A percentile compares a stretch with the other conserved stretches of the same genome.
These are phyloP conservation scores for Drosophila subsilvestris DNA, from an alignment of 2,888 invertebrate species.

Conservation along the genomic window DNA sequence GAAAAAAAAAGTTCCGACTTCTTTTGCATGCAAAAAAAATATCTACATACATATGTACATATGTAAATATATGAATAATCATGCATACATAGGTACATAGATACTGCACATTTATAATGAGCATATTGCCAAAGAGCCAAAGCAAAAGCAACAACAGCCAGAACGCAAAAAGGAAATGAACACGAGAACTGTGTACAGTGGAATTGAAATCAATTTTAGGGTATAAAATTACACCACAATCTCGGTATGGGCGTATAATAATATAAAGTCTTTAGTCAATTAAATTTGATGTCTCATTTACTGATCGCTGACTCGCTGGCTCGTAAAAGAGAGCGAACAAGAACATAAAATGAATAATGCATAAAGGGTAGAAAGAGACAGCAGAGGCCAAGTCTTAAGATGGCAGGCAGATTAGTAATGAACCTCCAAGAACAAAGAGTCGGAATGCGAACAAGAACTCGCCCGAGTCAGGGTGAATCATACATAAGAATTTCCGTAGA, in stretches of 20 bases:
- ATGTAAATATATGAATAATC: slow-evolving; percentile 24
- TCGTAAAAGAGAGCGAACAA: too few species aligned
- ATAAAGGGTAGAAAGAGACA: too few species aligned
- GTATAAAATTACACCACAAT: background rate
- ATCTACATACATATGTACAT: background rate
- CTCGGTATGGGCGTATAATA: too few species aligned
- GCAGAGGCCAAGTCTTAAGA: too few species aligned
- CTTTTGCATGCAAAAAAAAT: slow-evolving; percentile 43
- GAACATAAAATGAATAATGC: too few species aligned
- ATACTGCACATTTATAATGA: slow-evolving; percentile 67
- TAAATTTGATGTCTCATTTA: background rate
- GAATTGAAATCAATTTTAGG: slow-evolving; percentile 1
- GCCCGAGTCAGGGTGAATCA: too few species aligned
- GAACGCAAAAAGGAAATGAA: slow-evolving; percentile 34
- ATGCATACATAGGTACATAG: slow-evolving; percentile 12
- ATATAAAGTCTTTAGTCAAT: background rate
- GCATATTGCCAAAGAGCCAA: slow-evolving; percentile 63
- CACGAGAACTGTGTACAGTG: slow-evolving; percentile 28
- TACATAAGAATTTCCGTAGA: too few species aligned
- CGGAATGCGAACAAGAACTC: too few species aligned
- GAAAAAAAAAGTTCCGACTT: slow-evolving; percentile 43
- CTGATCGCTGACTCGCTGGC: background rate
- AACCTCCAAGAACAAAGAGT: too few species aligned
- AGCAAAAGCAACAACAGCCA: slow-evolving; percentile 33
- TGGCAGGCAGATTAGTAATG: too few species aligned